phyloP scores from a whole-genome alignment of 1,140 invertebrate species.

The Zaprionus ghesquierei region DNA sequence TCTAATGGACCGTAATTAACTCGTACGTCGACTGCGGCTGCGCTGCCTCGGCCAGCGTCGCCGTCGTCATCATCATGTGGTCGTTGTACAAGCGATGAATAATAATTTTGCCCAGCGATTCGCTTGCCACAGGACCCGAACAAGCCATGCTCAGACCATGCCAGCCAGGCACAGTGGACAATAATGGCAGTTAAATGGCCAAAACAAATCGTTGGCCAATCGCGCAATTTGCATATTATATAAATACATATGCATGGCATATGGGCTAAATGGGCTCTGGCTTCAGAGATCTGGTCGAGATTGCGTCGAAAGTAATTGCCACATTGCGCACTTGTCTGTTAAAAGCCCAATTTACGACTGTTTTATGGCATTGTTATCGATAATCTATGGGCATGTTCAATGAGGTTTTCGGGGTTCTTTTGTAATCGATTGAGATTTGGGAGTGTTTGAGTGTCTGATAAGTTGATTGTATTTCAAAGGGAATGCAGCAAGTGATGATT shows the following conservation, averaged over 20 bases:
- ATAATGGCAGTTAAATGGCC: conserved; percentile 46
- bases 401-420: not conserved
- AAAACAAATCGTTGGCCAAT: conserved; percentile 44
- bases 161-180: conserved; percentile 41
- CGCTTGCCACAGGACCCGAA: conserved; percentile 15
- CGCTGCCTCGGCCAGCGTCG: conserved; percentile 6
- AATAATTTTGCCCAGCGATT: conserved; percentile 66
- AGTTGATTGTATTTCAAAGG: not conserved
- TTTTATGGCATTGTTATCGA: conserved; percentile 25
- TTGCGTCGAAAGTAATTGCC: conserved; percentile 44
- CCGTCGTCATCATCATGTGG: conserved; percentile 10
- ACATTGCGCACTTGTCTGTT: conserved; percentile 7
- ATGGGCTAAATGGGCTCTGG: not conserved
- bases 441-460: not conserved
- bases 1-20: conserved; percentile 81
- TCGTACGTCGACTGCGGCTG: conserved; percentile 59
- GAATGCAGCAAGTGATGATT: too few species aligned
- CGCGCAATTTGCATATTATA: conserved; percentile 37
- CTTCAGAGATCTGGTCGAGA: conserved; percentile 26
- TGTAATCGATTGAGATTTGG: not conserved
- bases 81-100: conserved; percentile 77
- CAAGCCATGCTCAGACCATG: not conserved
- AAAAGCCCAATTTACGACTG: conserved; percentile 15
- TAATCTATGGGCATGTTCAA: not conserved
- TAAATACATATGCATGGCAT: conserved; percentile 2